Evolutionary conservation across 2,113 vertebrate species (phyloP), one percentile per base, ranked within the genome.

Genomic region (Ornithorhynchus anatinus): DNA sequence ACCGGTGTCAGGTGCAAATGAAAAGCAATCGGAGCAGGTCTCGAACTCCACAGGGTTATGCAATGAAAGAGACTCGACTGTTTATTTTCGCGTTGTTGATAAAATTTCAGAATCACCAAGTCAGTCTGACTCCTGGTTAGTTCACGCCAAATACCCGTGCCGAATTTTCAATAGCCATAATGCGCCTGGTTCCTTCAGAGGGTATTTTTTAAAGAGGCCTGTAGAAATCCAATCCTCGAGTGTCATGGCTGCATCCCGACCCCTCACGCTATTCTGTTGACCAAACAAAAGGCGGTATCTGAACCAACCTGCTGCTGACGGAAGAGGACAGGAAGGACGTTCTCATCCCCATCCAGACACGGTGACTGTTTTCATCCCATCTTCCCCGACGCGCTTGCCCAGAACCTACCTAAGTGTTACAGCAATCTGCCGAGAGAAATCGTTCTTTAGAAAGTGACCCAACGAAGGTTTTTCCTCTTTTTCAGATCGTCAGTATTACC

Each of bases 401-500:
- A 40, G 61, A 66, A 69, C 84, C 84, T 86, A 86, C 81, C 51
- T 62, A 79, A 81, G 82, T 40, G 27, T 84, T 74, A 58, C 44
- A 54, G 52, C 75, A 81, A 82, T 66, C 82, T 94, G 91, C 87
- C 92, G 91, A 86, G 88, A 86, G 58, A 59, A 23, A 27, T 47
- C 62, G 51, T 69, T 86, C 82, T 75, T 90, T 71, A 88, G 88
- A 79, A 79, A 4, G 8, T 87, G 77, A 72, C 81, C 72, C 86
- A 79, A 80, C 75, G 75, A 33, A 75, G 71, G 72, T 84, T 44
- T 76, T 79, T 82, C 58, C 29, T 90, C 13, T 73, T 76, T 90
- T 85, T 59, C 66, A 89, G 84, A 90, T 69, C 85, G 88, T 94
- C 93, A 95, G 90, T 96, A 94, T 96, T 96, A 95, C 92, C 90